Evolutionary conservation across 1,140 invertebrate species (phyloP), one percentile per base, ranked within the genome.

Genomic region (Latrodectus geometricus): DNA sequence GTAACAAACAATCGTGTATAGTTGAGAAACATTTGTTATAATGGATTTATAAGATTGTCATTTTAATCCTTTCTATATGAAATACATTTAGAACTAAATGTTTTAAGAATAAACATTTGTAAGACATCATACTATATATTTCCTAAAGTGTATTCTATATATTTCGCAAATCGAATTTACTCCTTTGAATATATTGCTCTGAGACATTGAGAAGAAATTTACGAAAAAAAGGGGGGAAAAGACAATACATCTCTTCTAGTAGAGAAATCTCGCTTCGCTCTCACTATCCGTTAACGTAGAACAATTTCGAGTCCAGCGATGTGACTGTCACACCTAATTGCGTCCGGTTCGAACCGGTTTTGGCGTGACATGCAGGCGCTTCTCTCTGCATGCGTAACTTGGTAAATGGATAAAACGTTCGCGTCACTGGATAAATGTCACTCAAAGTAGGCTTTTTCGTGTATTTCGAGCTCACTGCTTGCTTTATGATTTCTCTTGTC

Each of bases 311-410:
- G 52, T 76, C 73, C 82, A 66, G 73, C 52, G 82, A 73, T 84
- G 82, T 76, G 82, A 84, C 82, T 84, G 82, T 84, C 82, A 84
- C 82, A 84, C 82, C 82, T 84, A 84, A 84, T 84, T 84, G 82
- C 73, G 82, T 84, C 73, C 73, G 82, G 82, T 84, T 76, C 72
- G 17, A 76, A 50, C 72, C 56, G 82, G 82, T 76, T 84, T 73
- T 52, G 21, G 9, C 73, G 61, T 84, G 82, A 84, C 82, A 76
- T 84, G 8, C 21, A 21, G 69, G 23, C 79, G 79, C 61, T 82
- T 82, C 61, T 76, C 48, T 84, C 82, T 76, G 70, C 82, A 84
- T 84, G 82, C 82, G 82, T 69, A 84, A 84, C 82, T 76, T 76
- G 56, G 82, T 84, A 84, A 84, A 84, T 84, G 82, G 82, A 84